Conservation (phyloP, 2,888 invertebrate genomes). For the Hydrotaea diabolus region DNA sequence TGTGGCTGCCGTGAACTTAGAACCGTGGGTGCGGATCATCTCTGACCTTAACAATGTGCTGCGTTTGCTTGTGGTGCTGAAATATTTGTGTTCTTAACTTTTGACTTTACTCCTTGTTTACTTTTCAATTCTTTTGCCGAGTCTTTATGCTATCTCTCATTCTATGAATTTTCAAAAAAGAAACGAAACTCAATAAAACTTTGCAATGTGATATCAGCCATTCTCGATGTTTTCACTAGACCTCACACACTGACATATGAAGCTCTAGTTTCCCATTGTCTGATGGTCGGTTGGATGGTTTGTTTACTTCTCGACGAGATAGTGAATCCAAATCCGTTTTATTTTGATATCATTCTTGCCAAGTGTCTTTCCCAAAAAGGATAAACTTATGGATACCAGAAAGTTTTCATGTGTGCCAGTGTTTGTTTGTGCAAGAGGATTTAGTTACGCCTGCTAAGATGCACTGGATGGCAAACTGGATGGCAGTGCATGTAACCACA, state of each 20-base stretch:
- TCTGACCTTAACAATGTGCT: no score
- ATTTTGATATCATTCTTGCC: slow-evolving; percentile 24
- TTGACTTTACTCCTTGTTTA: no score
- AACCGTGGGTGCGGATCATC: no score
- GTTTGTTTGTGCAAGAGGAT: background rate
- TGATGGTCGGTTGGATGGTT: background rate
- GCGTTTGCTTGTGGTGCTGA: no score
- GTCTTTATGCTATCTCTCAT: no score
- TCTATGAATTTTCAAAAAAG: background rate
- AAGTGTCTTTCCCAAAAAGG: background rate
- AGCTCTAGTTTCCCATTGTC: background rate
- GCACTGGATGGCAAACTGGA: background rate
- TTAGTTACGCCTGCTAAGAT: background rate
- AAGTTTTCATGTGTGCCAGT: background rate
- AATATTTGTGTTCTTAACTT: no score
- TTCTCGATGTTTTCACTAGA: slow-evolving; percentile 19
- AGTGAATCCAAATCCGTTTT: slow-evolving; percentile 29
- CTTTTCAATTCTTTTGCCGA: no score
- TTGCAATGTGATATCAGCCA: background rate
- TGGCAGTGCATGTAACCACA: slow-evolving; percentile 1
- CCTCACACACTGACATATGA: no score
- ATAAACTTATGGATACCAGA: slow-evolving; percentile 3
- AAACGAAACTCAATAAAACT: slow-evolving; percentile 19
- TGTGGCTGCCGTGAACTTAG: no score
- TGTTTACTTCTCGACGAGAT: slow-evolving; percentile 22